Evolutionary conservation across 30 jellyfish, hydroid and myxozoan genomes (phyloP), one percentile per base, ranked within the genome.

Genomic region (Aurelia aurita): DNA sequence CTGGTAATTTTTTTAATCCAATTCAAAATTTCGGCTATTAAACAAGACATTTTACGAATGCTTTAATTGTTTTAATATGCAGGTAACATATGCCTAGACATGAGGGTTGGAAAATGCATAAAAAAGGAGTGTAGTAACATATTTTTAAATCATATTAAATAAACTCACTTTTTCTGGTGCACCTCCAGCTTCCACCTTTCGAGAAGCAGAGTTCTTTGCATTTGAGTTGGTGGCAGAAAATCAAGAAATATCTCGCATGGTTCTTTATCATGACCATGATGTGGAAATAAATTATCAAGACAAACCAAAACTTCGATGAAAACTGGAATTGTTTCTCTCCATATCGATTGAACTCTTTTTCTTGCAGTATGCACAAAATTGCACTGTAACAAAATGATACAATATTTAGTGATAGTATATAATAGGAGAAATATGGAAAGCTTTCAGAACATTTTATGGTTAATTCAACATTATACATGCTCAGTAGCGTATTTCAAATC

Each of bases 171-270:
- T 85, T 62, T 72, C 58, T 73, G 35, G 68, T 73, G 79, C 21
- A 86, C 63, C 13, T 86, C 89, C 35, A 92, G 34, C 46, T 80
- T 70, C 98, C 98, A 92, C 69, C 85, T 55, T 59, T 92, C 98
- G 25, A 92, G 28, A 26, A 92, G 77, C 68, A 80, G 63, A 39
- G 79, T 66, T 65, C 76, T 27, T 53, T 80, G 84, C 28, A 82
- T 18, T 6, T 45, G 43, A 6, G 35, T 64, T 39, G 55, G 76
- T 6, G 90, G 90, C 66, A 66, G 58, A 58, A 34, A 53, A 53
- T 80, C 90, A 16, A 80, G 34, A 43, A 20, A 80, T 7, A 80
- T 29, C 23, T 80, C 76, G 18, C 83, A 64, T 1, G 90, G 90
- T 20, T 80, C 84, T 47, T 65, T 80, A 55, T 80, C 66, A 21